A percentile compares a stretch with the other conserved stretches of the same genome.
phyloP scores from a whole-genome alignment of 2,797 vertebrate species.

The Sparus aurata region DNA sequence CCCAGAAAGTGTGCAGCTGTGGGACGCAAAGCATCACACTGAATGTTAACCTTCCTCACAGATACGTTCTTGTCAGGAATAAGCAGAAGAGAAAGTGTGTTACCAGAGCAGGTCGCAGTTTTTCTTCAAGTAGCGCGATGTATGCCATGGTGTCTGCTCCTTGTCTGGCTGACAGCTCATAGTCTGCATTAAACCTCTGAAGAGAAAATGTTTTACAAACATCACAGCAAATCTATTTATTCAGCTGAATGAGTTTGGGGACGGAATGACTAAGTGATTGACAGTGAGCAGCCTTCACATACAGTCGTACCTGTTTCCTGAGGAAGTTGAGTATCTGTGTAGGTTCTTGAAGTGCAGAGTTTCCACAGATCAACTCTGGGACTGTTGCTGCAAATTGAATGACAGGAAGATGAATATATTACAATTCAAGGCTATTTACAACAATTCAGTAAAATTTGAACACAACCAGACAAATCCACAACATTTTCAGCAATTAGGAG shows the following conservation, averaged over 20 bases:
- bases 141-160: constrained; percentile 98
- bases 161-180: constrained; percentile 94
- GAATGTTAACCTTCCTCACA: background rate
- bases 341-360: constrained; percentile 89
- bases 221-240: background rate
- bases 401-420: background rate
- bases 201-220: constrained; percentile 3
- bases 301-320: constrained; percentile 90
- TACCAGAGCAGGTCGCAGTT: constrained; percentile 94
- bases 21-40: constrained; percentile 33
- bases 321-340: constrained; percentile 94
- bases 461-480: background rate
- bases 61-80: background rate
- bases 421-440: background rate
- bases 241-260: background rate
- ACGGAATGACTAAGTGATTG: background rate
- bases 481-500: background rate
- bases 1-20: constrained; percentile 98
- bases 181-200: constrained; percentile 96
- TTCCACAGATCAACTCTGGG: constrained; percentile 90
- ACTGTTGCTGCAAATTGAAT: constrained; percentile 83
- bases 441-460: background rate
- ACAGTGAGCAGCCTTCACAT: background rate
- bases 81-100: constrained; percentile 23
- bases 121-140: constrained; percentile 96